These are phyloP conservation scores for Chrysopilus asiliformis DNA, from an alignment of 2,888 invertebrate genomes.

Conservation along the genomic window DNA sequence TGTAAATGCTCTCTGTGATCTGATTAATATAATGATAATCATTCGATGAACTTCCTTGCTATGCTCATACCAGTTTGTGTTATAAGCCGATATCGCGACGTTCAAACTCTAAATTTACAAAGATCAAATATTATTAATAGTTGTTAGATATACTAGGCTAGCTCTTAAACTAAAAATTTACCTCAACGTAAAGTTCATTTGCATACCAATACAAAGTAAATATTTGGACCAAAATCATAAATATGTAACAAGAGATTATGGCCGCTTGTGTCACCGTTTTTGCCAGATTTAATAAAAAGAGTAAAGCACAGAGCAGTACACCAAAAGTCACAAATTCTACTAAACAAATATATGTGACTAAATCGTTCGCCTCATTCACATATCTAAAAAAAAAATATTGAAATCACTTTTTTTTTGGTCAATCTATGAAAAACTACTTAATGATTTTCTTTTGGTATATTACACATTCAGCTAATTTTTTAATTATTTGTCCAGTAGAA, in stretches of 20 bases:
- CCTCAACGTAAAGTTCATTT: slow-evolving; percentile 3
- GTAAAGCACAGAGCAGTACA: slow-evolving; percentile 2
- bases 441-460: neutral
- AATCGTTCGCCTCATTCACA: neutral
- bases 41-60: neutral
- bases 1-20: neutral
- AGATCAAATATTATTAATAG: too few species aligned
- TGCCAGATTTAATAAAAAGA: slow-evolving; percentile 1
- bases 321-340: slow-evolving; percentile 1
- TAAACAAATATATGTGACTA: slow-evolving; percentile 1
- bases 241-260: neutral
- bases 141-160: too few species aligned
- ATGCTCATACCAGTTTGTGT: neutral
- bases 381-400: neutral
- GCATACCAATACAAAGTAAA: slow-evolving; percentile 4
- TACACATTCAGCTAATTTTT: neutral
- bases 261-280: neutral
- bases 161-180: too few species aligned
- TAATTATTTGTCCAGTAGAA: neutral
- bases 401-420: neutral
- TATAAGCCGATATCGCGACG: neutral
- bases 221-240: slow-evolving; percentile 1
- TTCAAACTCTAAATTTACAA: neutral
- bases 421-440: neutral
- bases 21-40: neutral